phyloP scores from a whole-genome alignment of 2,888 invertebrate species.

The Petrolisthes manimaculis region DNA sequence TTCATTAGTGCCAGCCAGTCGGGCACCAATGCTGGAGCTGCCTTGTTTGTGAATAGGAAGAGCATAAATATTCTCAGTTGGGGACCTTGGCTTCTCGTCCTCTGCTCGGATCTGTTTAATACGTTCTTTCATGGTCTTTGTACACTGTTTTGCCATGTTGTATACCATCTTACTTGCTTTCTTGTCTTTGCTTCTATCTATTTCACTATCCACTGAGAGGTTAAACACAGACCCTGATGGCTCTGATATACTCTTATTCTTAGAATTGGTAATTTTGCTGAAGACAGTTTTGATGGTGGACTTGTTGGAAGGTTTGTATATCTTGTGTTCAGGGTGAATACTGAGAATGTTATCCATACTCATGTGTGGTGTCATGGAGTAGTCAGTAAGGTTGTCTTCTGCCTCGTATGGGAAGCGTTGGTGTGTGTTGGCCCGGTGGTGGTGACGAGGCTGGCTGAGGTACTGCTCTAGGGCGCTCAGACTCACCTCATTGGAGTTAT shows the following conservation, averaged over 20 bases:
- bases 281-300: slow-evolving; percentile 52
- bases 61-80: slow-evolving; percentile 53
- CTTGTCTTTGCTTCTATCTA: slow-evolving; percentile 43
- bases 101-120: slow-evolving; percentile 68
- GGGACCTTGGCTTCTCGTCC: slow-evolving; percentile 57
- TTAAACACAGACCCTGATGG: slow-evolving; percentile 51
- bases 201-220: slow-evolving; percentile 38
- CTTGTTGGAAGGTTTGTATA: slow-evolving; percentile 72
- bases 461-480: slow-evolving; percentile 45
- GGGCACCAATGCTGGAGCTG: slow-evolving; percentile 85
- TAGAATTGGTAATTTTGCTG: slow-evolving; percentile 54
- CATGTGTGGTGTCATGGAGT: slow-evolving; percentile 70
- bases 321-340: slow-evolving; percentile 84
- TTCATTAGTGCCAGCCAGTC: slow-evolving; percentile 77
- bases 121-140: slow-evolving; percentile 70
- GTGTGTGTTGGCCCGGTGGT: neutral
- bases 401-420: slow-evolving; percentile 46
- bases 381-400: slow-evolving; percentile 70
- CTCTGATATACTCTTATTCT: slow-evolving; percentile 38
- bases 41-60: slow-evolving; percentile 75
- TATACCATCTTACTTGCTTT: slow-evolving; percentile 67
- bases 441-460: slow-evolving; percentile 34
- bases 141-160: slow-evolving; percentile 69
- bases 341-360: slow-evolving; percentile 73
- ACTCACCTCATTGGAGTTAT: slow-evolving; percentile 46